Percentiles rank a stretch among this genome's conserved stretches.
Evolutionary conservation across 2,797 vertebrate species (phyloP).

Genomic region (Ptychobarbus kaznakovi): DNA sequence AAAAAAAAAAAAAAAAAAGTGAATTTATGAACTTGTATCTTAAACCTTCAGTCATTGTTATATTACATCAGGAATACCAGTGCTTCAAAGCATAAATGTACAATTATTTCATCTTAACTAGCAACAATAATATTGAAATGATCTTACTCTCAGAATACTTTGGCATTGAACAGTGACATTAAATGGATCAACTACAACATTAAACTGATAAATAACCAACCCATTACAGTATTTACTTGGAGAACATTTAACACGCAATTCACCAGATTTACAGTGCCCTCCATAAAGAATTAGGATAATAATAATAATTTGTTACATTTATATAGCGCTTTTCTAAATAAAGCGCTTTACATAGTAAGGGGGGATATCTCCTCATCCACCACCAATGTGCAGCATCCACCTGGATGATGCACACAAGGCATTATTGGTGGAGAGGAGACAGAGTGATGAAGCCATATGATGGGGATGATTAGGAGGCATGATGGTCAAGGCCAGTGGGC

Average conservation of each 20-base stretch:
- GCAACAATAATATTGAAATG: background rate
- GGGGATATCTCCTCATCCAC: no score
- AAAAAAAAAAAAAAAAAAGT: background rate
- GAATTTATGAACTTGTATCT: background rate
- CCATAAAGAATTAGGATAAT: background rate
- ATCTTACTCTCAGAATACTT: conserved; percentile 18
- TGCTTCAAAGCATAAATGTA: background rate
- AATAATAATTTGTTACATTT: no score
- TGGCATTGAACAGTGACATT: conserved; percentile 5
- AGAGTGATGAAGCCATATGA: no score
- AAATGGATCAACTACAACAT: background rate
- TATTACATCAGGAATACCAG: background rate
- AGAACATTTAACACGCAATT: background rate
- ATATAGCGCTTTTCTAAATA: no score
- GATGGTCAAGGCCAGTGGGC: no score
- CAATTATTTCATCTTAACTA: background rate
- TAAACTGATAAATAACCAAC: background rate
- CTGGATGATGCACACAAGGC: no score
- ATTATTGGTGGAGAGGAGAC: no score
- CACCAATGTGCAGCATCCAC: no score
- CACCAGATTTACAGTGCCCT: conserved; percentile 10
- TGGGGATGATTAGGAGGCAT: no score
- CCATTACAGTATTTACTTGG: background rate
- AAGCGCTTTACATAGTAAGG: no score
- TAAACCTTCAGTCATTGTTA: background rate